A percentile compares a stretch with the other conserved stretches of the same genome.
Evolutionary conservation across 2,797 vertebrate genomes (phyloP).

Genomic region (Erpetoichthys calabaricus): DNA sequence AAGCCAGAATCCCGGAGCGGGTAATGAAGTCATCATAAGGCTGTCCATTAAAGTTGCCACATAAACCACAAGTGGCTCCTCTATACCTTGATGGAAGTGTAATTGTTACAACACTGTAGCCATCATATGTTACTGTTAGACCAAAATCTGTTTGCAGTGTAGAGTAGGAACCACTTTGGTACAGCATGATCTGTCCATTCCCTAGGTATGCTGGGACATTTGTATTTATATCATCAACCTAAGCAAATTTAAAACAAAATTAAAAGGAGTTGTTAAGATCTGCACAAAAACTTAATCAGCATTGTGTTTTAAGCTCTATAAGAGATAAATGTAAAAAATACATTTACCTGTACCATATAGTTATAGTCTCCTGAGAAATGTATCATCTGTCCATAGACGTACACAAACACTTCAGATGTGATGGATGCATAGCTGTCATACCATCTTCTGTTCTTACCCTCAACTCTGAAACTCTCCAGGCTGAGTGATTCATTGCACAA

Average conservation of each 20-base stretch:
- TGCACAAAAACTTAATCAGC: no score
- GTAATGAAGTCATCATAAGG: slow-evolving; percentile 8
- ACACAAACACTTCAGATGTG: background rate
- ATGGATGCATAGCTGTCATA: background rate
- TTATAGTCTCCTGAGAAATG: no score
- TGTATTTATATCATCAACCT: no score
- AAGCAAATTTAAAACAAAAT: no score
- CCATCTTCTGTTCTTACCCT: background rate
- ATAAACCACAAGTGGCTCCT: slow-evolving; percentile 2
- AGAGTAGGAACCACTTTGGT: slow-evolving; percentile 2
- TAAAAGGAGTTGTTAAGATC: no score
- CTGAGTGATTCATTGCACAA: no score
- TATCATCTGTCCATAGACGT: no score
- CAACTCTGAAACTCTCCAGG: background rate
- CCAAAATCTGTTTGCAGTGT: slow-evolving; percentile 4
- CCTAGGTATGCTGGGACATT: no score
- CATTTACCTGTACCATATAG: no score
- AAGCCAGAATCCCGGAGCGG: slow-evolving; percentile 2
- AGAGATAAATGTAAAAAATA: no score
- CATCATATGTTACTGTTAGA: background rate
- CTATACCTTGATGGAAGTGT: background rate
- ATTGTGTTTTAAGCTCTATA: no score
- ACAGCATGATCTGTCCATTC: background rate
- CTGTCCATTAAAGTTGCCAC: slow-evolving; percentile 11
- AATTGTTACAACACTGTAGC: background rate